Percentiles rank a stretch among this genome's conserved stretches.
phyloP scores from a whole-genome alignment of 2,113 vertebrate genomes.

The Microcebus tavaratra region DNA sequence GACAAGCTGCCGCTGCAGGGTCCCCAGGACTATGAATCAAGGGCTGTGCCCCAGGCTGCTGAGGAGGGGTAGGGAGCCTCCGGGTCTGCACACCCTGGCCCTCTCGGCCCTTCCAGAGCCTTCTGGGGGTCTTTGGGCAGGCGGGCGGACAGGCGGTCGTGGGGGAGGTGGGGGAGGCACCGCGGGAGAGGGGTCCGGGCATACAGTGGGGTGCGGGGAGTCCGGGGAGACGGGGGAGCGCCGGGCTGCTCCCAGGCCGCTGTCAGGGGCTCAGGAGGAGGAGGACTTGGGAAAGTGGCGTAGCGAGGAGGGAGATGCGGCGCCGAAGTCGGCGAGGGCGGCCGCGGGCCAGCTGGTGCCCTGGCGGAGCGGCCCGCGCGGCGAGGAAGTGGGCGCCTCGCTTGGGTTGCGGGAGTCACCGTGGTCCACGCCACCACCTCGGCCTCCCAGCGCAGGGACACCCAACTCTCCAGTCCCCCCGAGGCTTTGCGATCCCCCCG shows the following conservation, averaged over 20 bases:
- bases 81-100: neutral
- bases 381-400: neutral
- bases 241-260: neutral
- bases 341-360: neutral
- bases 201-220: neutral
- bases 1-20: slow-evolving; percentile 49
- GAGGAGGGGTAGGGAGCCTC: neutral
- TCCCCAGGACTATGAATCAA: slow-evolving; percentile 52
- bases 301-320: neutral
- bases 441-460: neutral
- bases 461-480: neutral
- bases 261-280: neutral
- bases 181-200: neutral
- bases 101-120: neutral
- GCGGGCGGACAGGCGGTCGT: neutral
- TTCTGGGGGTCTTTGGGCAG: neutral
- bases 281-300: slow-evolving; percentile 65
- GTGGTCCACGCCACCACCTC: neutral
- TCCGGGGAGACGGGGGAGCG: neutral
- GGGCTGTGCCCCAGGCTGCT: neutral
- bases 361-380: neutral
- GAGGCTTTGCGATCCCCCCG: neutral
- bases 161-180: neutral
- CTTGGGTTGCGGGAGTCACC: neutral
- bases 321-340: slow-evolving; percentile 11